phyloP scores from a whole-genome alignment of 1,140 invertebrate genomes.

The Theocolax elegans region DNA sequence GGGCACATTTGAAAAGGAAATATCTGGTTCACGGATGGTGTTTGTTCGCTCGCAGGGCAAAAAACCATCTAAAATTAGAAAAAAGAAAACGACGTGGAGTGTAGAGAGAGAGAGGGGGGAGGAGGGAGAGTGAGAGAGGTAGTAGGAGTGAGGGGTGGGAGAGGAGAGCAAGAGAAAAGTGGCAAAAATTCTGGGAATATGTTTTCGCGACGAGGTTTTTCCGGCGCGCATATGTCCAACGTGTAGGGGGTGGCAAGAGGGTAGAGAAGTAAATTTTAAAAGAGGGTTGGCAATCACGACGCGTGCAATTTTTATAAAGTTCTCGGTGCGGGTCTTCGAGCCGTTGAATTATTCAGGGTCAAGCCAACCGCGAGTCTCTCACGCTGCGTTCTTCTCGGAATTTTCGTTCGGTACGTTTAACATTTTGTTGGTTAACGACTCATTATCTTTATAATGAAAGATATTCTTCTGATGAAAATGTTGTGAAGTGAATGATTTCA shows the following conservation, averaged over 20 bases:
- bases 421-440: too few relatives aligned
- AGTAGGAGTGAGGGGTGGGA: background rate
- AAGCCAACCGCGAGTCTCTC: conserved; percentile 44
- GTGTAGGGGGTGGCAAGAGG: too few relatives aligned
- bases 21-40: conserved; percentile 22
- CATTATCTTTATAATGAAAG: too few relatives aligned
- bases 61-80: conserved; percentile 25
- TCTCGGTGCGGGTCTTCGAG: conserved; percentile 57
- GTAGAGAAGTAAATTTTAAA: too few relatives aligned
- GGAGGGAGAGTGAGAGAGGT: background rate
- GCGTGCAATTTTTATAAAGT: conserved; percentile 65
- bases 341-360: conserved; percentile 65
- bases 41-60: conserved; percentile 5
- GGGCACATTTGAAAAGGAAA: background rate
- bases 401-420: too few relatives aligned
- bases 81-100: background rate
- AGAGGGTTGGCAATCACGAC: conserved; percentile 59
- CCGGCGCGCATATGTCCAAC: background rate
- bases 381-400: too few relatives aligned
- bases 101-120: background rate
- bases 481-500: too few relatives aligned
- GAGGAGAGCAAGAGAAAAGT: background rate
- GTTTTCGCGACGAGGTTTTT: background rate
- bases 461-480: too few relatives aligned
- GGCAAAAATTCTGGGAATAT: background rate